A percentile compares a stretch with the other conserved stretches of the same genome.
phyloP scores from a whole-genome alignment of 92 coral and sea anemone species.

The Parazoanthus atlanticus region DNA sequence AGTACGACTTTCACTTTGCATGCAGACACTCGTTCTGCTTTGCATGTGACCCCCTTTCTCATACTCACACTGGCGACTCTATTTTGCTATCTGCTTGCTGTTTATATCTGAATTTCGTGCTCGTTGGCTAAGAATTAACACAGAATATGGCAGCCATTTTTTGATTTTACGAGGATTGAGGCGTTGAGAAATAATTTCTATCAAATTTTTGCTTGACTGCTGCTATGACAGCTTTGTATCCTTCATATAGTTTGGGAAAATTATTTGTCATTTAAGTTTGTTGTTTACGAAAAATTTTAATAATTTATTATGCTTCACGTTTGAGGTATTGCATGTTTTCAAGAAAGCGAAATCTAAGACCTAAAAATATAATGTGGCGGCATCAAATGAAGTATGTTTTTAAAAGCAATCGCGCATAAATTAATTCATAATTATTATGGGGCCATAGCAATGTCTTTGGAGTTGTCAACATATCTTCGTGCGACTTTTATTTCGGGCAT shows the following conservation, averaged over 20 bases:
- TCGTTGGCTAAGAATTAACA: too few relatives aligned
- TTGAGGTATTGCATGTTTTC: constrained; percentile 6
- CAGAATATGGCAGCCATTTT: too few relatives aligned
- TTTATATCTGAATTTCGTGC: too few relatives aligned
- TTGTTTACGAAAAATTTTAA: neutral
- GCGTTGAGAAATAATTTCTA: neutral
- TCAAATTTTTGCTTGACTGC: neutral
- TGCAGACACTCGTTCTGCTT: too few relatives aligned
- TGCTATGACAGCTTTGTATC: too few relatives aligned
- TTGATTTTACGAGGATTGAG: neutral
- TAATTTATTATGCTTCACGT: neutral
- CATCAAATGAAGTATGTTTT: neutral
- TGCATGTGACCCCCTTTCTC: neutral
- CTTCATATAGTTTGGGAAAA: too few relatives aligned
- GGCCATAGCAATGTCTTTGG: too few relatives aligned
- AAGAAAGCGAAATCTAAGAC: neutral
- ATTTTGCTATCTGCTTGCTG: too few relatives aligned
- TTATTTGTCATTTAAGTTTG: neutral
- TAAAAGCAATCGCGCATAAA: neutral
- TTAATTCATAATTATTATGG: constrained; percentile 2
- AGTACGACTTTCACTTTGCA: too few relatives aligned
- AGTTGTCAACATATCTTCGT: neutral
- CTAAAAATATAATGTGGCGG: neutral
- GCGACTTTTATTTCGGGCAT: neutral
- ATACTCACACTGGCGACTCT: too few relatives aligned